Evolutionary conservation across 2,888 invertebrate genomes (phyloP).

Genomic region (Hemicrepidius hirtus): DNA sequence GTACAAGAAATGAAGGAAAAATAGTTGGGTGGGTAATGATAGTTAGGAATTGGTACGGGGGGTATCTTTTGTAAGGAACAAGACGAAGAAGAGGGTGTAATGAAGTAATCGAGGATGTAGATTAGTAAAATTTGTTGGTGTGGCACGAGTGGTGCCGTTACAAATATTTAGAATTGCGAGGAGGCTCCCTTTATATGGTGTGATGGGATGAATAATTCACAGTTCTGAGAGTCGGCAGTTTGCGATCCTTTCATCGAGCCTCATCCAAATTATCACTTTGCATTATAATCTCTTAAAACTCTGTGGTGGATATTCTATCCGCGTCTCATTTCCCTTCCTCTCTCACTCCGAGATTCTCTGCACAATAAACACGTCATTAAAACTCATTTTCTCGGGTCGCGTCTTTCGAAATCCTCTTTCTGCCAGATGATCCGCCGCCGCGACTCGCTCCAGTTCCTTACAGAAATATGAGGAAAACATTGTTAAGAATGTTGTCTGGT

Average conservation of each 20-base stretch:
- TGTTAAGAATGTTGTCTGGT: slow-evolving; percentile 26
- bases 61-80: slow-evolving; percentile 3
- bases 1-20: not conserved
- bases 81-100: slow-evolving; percentile 31
- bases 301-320: slow-evolving; percentile 61
- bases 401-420: slow-evolving; percentile 55
- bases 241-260: slow-evolving; percentile 62
- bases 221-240: slow-evolving; percentile 58
- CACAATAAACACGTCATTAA: slow-evolving; percentile 67
- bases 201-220: slow-evolving; percentile 65
- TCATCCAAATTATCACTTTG: slow-evolving; percentile 68
- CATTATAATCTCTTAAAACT: slow-evolving; percentile 67
- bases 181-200: slow-evolving; percentile 46
- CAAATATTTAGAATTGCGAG: slow-evolving; percentile 45
- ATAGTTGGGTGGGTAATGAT: not conserved
- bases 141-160: slow-evolving; percentile 26
- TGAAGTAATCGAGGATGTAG: slow-evolving; percentile 41
- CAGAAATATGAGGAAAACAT: slow-evolving; percentile 33
- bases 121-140: slow-evolving; percentile 33
- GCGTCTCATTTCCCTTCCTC: slow-evolving; percentile 58
- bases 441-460: slow-evolving; percentile 30
- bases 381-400: slow-evolving; percentile 63
- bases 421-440: slow-evolving; percentile 25
- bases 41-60: not conserved
- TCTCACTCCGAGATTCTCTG: slow-evolving; percentile 57